phyloP scores from a whole-genome alignment of 2,888 invertebrate species.

The Mesochorus sp. region DNA sequence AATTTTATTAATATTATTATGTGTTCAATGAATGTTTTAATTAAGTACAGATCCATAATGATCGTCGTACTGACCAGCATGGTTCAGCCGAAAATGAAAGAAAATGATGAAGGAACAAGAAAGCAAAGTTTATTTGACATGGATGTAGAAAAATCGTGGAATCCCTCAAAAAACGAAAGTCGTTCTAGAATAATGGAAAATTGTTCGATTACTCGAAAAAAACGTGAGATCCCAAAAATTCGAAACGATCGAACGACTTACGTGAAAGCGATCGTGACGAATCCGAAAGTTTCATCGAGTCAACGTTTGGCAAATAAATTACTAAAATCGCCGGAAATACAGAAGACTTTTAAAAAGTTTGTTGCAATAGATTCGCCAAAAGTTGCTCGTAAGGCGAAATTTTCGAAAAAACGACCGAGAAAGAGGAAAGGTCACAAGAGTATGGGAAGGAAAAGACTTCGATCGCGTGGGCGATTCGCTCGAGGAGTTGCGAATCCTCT shows the following conservation, averaged over 20 bases:
- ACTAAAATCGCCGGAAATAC: constrained; percentile 68
- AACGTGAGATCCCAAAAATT: constrained; percentile 4
- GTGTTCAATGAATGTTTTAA: background rate
- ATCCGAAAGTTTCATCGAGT: constrained; percentile 50
- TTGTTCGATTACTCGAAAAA: background rate
- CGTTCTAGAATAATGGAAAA: background rate
- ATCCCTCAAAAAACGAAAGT: background rate
- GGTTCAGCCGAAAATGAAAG: constrained; percentile 52
- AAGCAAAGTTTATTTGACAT: background rate
- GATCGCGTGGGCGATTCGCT: constrained; percentile 56
- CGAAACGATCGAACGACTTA: constrained; percentile 51
- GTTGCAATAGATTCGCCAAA: constrained; percentile 48
- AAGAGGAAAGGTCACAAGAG: constrained; percentile 4
- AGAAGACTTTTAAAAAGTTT: constrained; percentile 68
- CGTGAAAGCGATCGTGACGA: constrained; percentile 57
- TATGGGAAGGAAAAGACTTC: background rate
- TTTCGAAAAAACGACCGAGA: constrained; percentile 24
- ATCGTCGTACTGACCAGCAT: constrained; percentile 69
- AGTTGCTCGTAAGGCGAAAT: constrained; percentile 6
- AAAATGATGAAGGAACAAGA: background rate
- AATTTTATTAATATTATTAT: background rate
- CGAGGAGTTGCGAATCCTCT: constrained; percentile 52
- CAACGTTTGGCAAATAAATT: constrained; percentile 68
- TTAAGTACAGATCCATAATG: constrained; percentile 65
- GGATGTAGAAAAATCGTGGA: background rate